phyloP scores from a whole-genome alignment of 2,797 vertebrate species.

The Buceros bicornis region DNA sequence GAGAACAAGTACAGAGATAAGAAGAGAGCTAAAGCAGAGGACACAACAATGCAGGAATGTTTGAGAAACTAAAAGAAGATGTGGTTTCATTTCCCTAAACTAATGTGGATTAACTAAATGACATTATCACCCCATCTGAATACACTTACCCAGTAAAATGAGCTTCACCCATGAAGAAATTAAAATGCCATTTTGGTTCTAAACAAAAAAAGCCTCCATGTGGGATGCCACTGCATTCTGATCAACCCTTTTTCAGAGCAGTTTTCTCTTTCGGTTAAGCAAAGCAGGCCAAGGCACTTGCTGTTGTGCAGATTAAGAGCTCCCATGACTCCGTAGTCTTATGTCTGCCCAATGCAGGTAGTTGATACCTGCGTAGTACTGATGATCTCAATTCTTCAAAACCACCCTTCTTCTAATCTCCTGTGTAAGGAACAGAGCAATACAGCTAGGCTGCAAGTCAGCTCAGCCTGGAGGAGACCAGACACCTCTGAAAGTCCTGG shows the following conservation, averaged over 20 bases:
- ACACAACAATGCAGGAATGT: neutral
- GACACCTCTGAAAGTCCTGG: neutral
- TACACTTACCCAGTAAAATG: slow-evolving; percentile 28
- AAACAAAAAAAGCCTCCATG: neutral
- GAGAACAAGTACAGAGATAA: neutral
- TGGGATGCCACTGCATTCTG: neutral
- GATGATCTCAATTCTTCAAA: neutral
- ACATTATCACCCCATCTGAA: slow-evolving; percentile 33
- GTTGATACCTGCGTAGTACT: neutral
- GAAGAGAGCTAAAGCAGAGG: neutral
- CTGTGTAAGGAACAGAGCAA: neutral
- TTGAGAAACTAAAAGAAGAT: slow-evolving; percentile 29
- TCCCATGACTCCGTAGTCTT: neutral
- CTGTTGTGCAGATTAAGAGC: neutral
- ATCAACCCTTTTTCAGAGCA: neutral
- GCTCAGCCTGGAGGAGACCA: neutral
- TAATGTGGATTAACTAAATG: slow-evolving; percentile 5
- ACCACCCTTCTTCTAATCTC: neutral
- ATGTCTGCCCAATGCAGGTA: neutral
- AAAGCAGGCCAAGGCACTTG: neutral
- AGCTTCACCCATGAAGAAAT: slow-evolving; percentile 24
- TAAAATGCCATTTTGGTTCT: neutral
- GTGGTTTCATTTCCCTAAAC: slow-evolving; percentile 37
- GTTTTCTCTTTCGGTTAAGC: neutral
- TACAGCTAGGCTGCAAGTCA: neutral